These are phyloP conservation scores for Anadara kagoshimensis DNA, from an alignment of 1,140 invertebrate species.

Conservation along the genomic window DNA sequence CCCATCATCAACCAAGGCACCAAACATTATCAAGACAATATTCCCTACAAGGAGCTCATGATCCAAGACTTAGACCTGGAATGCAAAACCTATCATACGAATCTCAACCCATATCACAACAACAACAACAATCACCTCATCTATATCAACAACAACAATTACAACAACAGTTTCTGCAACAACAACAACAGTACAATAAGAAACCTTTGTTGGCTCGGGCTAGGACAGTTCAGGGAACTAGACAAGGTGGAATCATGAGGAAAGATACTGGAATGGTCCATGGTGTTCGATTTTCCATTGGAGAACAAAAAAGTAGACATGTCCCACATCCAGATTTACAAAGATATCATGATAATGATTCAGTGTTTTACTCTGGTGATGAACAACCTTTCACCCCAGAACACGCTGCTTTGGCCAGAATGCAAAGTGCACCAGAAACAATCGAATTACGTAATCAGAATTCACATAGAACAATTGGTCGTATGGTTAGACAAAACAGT, in stretches of 20 bases:
- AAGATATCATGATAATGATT: background rate
- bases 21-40: slow-evolving; percentile 87
- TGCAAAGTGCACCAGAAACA: slow-evolving; percentile 56
- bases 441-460: slow-evolving; percentile 10
- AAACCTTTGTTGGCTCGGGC: slow-evolving; percentile 48
- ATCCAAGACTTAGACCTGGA: slow-evolving; percentile 78
- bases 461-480: slow-evolving; percentile 10
- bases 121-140: slow-evolving; percentile 48
- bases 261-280: background rate
- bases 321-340: background rate
- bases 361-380: background rate
- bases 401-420: slow-evolving; percentile 47
- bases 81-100: slow-evolving; percentile 35
- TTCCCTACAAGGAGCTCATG: slow-evolving; percentile 85
- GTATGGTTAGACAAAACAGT: slow-evolving; percentile 72
- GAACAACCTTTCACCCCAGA: slow-evolving; percentile 5
- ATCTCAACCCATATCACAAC: slow-evolving; percentile 20
- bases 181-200: slow-evolving; percentile 8
- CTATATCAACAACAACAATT: background rate
- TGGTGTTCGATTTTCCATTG: no score
- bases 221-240: slow-evolving; percentile 8
- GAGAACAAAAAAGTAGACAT: background rate
- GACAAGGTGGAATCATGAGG: background rate
- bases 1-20: slow-evolving; percentile 82
- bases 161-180: background rate